phyloP scores from a whole-genome alignment of 1,140 invertebrate species.

The Papilio helenus region DNA sequence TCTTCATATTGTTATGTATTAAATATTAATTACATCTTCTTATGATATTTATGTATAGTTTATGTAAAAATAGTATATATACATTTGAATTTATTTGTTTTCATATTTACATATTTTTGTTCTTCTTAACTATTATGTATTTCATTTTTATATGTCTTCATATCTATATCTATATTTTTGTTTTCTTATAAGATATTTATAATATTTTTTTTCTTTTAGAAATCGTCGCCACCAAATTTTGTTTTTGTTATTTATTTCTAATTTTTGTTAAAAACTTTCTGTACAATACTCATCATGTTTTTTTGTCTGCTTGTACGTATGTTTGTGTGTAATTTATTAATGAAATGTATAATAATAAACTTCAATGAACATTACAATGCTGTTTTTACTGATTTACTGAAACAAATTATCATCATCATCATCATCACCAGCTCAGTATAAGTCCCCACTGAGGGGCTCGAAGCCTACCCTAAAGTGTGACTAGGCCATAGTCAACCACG shows the following conservation, averaged over 20 bases:
- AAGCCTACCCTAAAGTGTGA: too few relatives aligned
- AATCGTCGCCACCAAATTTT: neutral
- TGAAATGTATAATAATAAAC: constrained; percentile 26
- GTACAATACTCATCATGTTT: neutral
- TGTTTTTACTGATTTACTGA: too few relatives aligned
- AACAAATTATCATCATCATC: too few relatives aligned
- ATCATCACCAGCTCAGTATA: neutral
- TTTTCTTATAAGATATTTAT: neutral
- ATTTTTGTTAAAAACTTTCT: neutral
- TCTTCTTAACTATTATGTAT: constrained; percentile 3
- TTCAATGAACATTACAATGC: constrained; percentile 13
- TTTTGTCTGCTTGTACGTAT: neutral
- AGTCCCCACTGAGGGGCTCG: too few relatives aligned
- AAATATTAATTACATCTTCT: constrained; percentile 41
- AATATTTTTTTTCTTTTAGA: neutral
- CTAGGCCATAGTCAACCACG: too few relatives aligned
- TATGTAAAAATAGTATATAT: constrained; percentile 41
- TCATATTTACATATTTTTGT: constrained; percentile 19
- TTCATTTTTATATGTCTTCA: constrained; percentile 37
- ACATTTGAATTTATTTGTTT: constrained; percentile 35
- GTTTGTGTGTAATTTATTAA: constrained; percentile 26
- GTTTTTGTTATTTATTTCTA: neutral
- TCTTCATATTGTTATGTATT: constrained; percentile 13
- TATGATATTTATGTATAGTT: constrained; percentile 41
- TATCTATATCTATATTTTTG: constrained; percentile 16